Evolutionary conservation across 2,797 vertebrate genomes (phyloP).

Genomic region (Hybognathus amarus): DNA sequence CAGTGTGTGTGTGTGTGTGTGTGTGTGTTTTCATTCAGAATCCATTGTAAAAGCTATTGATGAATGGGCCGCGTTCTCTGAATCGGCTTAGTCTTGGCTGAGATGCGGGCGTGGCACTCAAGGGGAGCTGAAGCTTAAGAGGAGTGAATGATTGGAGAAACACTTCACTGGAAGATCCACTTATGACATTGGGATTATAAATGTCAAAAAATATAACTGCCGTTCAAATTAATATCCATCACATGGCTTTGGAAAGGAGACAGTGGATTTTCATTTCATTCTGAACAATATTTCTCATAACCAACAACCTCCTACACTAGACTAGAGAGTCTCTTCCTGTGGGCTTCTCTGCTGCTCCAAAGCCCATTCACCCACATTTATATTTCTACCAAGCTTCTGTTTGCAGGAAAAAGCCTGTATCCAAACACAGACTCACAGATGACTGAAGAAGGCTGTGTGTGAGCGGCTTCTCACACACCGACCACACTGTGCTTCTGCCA

Average conservation of each 20-base stretch:
- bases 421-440: neutral
- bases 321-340: neutral
- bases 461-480: neutral
- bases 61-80: too few relatives aligned
- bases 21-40: too few relatives aligned
- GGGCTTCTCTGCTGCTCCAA: neutral
- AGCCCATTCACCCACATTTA: neutral
- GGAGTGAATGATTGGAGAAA: too few relatives aligned
- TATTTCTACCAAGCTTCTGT: too few relatives aligned
- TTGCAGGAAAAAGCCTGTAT: neutral
- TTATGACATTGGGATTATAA: neutral
- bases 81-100: too few relatives aligned
- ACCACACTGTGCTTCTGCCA: conserved; percentile 53
- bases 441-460: neutral
- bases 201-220: neutral
- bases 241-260: neutral
- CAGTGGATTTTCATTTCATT: neutral
- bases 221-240: neutral
- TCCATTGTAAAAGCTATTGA: too few relatives aligned
- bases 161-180: too few relatives aligned
- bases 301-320: neutral
- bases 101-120: too few relatives aligned
- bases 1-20: too few relatives aligned
- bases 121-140: too few relatives aligned
- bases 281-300: neutral